Evolutionary conservation across 2,888 invertebrate species (phyloP), one percentile per base, ranked within the genome.

Genomic region (Hirudinaria manillensis): DNA sequence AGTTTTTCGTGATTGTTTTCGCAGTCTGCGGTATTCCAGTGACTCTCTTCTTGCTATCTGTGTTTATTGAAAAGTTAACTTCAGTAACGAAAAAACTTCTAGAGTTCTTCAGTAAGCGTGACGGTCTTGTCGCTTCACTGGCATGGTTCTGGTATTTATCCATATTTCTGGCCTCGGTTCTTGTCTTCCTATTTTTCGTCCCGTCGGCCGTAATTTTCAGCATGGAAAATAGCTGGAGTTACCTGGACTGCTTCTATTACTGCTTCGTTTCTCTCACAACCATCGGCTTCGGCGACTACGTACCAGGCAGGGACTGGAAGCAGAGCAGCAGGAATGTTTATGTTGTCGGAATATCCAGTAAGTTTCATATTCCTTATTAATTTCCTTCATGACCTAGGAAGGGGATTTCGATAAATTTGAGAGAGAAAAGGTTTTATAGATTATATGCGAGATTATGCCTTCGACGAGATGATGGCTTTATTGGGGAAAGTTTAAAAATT

Each of bases 221-320:
- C 70, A 84, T 94, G 77, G 94, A 94, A 85, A 90, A 91, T 0
- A 90, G 89, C 13, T 93, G 93, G 93, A 90, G 91, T 83, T 91
- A 89, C 84, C 87, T 94, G 79, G 94, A 94, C 86, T 91, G 93
- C 0, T 89, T 94, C 82, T 94, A 94, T 86, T 94, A 93, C 86
- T 93, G 93, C 86, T 93, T 93, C 87, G 92, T 94, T 81, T 93
- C 93, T 21, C 87, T 94, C 79, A 93, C 93, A 34, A 93, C 93
- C 78, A 92, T 94, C 82, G 85, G 93, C 21, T 88, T 94, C 2
- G 93, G 93, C 0, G 94, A 94, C 86, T 93, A 92, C 86, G 92
- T 93, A 79, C 93, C 93, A 0, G 92, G 92, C 0, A 93, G 93
- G 83, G 88, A 89, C 16, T 89, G 90, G 0, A 89, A 90, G 79